Evolutionary conservation across 2,113 vertebrate species (phyloP).

Genomic region (Barnardius zonarius): DNA sequence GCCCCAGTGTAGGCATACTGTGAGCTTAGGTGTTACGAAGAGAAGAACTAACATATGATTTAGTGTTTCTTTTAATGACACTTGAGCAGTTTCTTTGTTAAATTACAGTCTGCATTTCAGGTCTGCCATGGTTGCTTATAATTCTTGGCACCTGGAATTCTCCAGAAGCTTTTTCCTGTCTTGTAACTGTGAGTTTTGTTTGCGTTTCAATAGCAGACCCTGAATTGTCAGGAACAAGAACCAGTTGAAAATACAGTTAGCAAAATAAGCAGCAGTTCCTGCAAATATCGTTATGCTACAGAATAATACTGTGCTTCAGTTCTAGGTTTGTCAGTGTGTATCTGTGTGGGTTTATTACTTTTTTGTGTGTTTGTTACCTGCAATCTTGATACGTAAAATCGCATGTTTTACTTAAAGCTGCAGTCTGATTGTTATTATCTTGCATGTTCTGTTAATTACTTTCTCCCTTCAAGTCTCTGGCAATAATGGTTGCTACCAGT

Average conservation of each 20-base stretch:
- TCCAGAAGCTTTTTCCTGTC: background rate
- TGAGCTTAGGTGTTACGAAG: background rate
- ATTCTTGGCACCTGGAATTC: background rate
- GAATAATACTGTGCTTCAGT: background rate
- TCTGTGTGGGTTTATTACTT: background rate
- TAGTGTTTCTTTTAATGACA: background rate
- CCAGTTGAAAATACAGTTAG: background rate
- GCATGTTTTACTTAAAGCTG: background rate
- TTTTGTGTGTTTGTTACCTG: background rate
- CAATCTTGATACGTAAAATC: background rate
- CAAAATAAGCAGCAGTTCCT: background rate
- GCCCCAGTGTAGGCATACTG: background rate
- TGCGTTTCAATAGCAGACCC: background rate
- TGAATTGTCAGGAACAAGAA: background rate
- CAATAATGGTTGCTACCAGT: conserved; percentile 82
- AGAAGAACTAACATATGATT: background rate
- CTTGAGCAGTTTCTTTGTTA: background rate
- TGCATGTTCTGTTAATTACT: background rate
- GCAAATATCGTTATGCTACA: fast-evolving
- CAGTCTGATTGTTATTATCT: background rate
- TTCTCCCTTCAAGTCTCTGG: conserved; percentile 71
- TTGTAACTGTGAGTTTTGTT: background rate
- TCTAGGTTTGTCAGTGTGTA: background rate
- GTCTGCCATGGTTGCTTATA: background rate
- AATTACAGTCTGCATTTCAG: background rate